Conservation (phyloP, 2,888 invertebrate genomes). For the Orchesellides sinensis region DNA sequence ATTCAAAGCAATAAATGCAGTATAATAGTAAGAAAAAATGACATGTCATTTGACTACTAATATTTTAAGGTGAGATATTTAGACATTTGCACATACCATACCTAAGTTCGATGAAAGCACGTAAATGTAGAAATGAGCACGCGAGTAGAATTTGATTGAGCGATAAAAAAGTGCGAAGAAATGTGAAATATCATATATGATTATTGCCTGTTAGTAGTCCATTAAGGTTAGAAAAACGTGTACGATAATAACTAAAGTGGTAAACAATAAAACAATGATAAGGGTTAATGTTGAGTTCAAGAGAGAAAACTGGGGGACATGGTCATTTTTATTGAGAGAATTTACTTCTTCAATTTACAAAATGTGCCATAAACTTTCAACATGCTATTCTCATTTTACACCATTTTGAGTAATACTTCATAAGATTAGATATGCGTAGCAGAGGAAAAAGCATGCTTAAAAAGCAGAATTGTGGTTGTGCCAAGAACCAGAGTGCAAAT, state of each 20-base stretch:
- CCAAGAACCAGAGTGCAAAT: not conserved
- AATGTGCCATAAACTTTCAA: not conserved
- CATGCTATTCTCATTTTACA: not conserved
- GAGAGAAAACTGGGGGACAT: not conserved
- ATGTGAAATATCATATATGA: not conserved
- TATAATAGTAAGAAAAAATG: no score
- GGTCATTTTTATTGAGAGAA: not conserved
- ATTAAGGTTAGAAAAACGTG: slow-evolving; percentile 5
- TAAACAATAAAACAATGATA: slow-evolving; percentile 14
- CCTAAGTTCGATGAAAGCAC: no score
- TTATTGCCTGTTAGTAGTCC: slow-evolving; percentile 17
- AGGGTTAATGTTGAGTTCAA: slow-evolving; percentile 9
- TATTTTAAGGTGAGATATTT: no score
- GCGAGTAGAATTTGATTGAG: not conserved
- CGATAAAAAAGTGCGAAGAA: not conserved
- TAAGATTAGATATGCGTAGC: slow-evolving; percentile 13
- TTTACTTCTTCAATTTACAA: not conserved
- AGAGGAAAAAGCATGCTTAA: not conserved
- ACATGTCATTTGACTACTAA: no score
- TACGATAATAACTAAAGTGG: not conserved
- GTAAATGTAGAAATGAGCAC: not conserved
- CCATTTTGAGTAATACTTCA: not conserved
- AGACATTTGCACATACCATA: no score
- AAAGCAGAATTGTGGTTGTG: not conserved
- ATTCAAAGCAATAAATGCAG: no score